Evolutionary conservation across 1,140 invertebrate species (phyloP).

Genomic region (Schlechtendalia chinensis): DNA sequence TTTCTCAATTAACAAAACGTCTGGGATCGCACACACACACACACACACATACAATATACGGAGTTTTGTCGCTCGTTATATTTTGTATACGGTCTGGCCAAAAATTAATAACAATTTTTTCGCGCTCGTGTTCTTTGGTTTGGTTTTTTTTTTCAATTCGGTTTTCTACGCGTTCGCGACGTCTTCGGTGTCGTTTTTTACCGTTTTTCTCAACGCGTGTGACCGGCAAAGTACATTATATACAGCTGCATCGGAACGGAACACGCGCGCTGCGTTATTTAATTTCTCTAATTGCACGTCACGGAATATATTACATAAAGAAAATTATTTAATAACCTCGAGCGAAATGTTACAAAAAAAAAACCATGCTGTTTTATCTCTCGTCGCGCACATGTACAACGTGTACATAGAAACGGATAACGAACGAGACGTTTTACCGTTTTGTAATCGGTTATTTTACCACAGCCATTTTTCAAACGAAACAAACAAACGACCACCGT

Average conservation of each 20-base stretch:
- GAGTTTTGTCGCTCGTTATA: constrained; percentile 15
- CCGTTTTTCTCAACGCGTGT: neutral
- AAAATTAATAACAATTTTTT: constrained; percentile 17
- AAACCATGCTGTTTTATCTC: neutral
- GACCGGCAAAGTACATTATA: too few species aligned
- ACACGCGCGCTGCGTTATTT: too few species aligned
- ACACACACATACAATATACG: too few species aligned
- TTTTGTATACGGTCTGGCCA: neutral
- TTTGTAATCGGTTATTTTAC: too few species aligned
- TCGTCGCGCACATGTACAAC: neutral
- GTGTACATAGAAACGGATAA: too few species aligned
- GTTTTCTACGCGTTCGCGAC: neutral
- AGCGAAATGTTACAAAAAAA: neutral
- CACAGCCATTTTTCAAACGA: too few species aligned
- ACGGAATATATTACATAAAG: too few species aligned
- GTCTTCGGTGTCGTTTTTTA: neutral
- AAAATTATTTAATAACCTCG: too few species aligned
- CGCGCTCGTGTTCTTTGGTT: neutral
- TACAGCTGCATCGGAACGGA: too few species aligned
- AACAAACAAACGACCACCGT: too few species aligned
- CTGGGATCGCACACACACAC: neutral
- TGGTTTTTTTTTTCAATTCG: neutral
- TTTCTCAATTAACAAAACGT: constrained; percentile 28
- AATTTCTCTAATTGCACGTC: too few species aligned
- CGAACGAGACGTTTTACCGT: too few species aligned